These are phyloP conservation scores for Drosophila albomicans DNA, from an alignment of 1,140 invertebrate genomes.

Conservation along the genomic window DNA sequence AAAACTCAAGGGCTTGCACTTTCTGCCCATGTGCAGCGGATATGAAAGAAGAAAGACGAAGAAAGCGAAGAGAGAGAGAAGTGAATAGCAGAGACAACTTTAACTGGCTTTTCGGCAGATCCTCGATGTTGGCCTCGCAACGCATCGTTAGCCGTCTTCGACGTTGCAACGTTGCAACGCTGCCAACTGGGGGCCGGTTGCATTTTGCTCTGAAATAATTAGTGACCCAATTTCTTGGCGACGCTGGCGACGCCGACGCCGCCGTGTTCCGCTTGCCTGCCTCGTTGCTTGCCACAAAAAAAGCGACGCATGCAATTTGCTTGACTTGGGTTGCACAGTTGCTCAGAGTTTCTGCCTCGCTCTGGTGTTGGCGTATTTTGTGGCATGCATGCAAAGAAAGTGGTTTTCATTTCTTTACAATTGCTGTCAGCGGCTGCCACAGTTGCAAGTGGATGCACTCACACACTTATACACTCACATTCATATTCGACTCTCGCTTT, in stretches of 20 bases:
- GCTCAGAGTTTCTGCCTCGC: slow-evolving; percentile 20
- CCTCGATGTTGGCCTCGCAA: slow-evolving; percentile 65
- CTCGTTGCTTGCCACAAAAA: slow-evolving; percentile 44
- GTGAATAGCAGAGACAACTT: background rate
- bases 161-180: background rate
- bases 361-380: slow-evolving; percentile 78
- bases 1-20: slow-evolving; percentile 85
- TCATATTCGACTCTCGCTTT: slow-evolving; percentile 43
- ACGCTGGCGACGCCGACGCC: slow-evolving; percentile 46
- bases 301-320: slow-evolving; percentile 68
- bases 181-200: slow-evolving; percentile 57
- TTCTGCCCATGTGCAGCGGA: slow-evolving; percentile 63
- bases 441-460: slow-evolving; percentile 40
- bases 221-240: slow-evolving; percentile 79
- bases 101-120: slow-evolving; percentile 38
- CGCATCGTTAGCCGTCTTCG: slow-evolving; percentile 67
- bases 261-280: slow-evolving; percentile 75
- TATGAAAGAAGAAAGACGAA: slow-evolving; percentile 19
- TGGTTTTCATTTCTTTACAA: slow-evolving; percentile 84
- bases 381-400: slow-evolving; percentile 84
- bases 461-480: background rate
- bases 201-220: slow-evolving; percentile 83
- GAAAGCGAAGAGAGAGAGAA: slow-evolving; percentile 41
- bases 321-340: slow-evolving; percentile 52
- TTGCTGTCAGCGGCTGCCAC: slow-evolving; percentile 60